Percentiles rank a stretch among this genome's conserved stretches.
Evolutionary conservation across 1,140 invertebrate genomes (phyloP).

Genomic region (Nasonia longicornis): DNA sequence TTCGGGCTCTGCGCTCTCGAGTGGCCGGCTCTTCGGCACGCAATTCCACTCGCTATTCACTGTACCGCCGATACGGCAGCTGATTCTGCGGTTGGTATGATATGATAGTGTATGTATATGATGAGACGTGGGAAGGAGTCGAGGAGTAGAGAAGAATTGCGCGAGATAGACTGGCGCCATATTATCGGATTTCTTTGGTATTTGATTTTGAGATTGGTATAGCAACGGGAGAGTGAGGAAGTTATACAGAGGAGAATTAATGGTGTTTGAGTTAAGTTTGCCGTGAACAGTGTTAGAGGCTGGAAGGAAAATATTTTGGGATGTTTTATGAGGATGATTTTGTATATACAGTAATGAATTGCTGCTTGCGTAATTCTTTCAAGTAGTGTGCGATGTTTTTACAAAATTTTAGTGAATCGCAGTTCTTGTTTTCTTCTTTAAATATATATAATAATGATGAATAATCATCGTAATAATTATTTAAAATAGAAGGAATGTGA

Average conservation of each 20-base stretch:
- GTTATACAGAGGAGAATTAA: not conserved
- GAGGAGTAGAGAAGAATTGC: no score
- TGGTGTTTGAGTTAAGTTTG: not conserved
- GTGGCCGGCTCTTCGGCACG: slow-evolving; percentile 32
- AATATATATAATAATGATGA: no score
- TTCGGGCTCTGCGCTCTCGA: not conserved
- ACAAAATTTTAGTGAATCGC: no score
- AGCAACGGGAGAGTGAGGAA: not conserved
- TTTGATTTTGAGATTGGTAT: not conserved
- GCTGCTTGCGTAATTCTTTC: no score
- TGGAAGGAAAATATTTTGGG: no score
- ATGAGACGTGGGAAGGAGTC: not conserved
- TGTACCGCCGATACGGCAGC: not conserved
- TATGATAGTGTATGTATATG: not conserved
- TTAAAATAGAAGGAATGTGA: no score
- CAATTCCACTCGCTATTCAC: slow-evolving; percentile 30
- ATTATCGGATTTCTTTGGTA: not conserved
- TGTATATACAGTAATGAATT: no score
- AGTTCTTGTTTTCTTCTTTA: no score
- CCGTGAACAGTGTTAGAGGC: no score
- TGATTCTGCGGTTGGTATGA: not conserved
- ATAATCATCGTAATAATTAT: no score
- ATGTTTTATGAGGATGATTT: no score
- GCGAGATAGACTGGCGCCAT: not conserved
- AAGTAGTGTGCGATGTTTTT: no score